Base-by-base conservation (phyloP, 2,888 invertebrate genomes). In the Hetaerina titia region DNA sequence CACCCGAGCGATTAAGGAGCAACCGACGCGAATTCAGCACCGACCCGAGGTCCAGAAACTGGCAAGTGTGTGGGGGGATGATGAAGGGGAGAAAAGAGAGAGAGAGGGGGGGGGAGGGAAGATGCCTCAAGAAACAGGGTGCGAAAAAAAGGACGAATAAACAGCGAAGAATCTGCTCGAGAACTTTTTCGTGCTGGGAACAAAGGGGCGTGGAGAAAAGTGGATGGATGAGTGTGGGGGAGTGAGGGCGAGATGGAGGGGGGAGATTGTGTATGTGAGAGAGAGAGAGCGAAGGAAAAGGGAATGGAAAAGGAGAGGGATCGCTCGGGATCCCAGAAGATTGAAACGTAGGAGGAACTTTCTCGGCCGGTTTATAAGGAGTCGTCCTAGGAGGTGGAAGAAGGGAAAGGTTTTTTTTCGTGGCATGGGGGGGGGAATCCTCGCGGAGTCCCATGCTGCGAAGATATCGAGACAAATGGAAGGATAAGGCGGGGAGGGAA, bases 291-390 rank as follows among this genome's bases (percentile, higher is more conserved):
- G 0, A 6, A 69, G 69, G 45, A 45, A n/a, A n/a, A 69, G 22
- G 69, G 17, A n/a, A 22, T n/a, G 69, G 69, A n/a, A 60, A 90
- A 19, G 64, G 60, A 90, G 19, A 64, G 90, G 90, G n/a, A 64
- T 89, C 56, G n/a, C 89, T 5, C n/a, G 60, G 56, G 15, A 31
- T 60, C 90, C 64, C 25, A 64, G 63, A 90, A 63, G 90, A 90
- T 31, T 25, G 90, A 90, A 90, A 64, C 45, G 90, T 25, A 64
- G 63, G 90, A 64, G 63, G 90, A 90, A 90, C 31, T 90, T 90
- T n/a, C 60, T 60, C 25, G 60, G 60, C n/a, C 22, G 69, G 69
- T 69, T 45, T 22, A 22, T 64, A 31, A 31, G 31, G 31, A 31
- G 81, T 2, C 45, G 45, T 45, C 4, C 45, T 1, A 45, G 45